Evolutionary conservation across 2,888 invertebrate species (phyloP).

Genomic region (Phymatocera aterrima): DNA sequence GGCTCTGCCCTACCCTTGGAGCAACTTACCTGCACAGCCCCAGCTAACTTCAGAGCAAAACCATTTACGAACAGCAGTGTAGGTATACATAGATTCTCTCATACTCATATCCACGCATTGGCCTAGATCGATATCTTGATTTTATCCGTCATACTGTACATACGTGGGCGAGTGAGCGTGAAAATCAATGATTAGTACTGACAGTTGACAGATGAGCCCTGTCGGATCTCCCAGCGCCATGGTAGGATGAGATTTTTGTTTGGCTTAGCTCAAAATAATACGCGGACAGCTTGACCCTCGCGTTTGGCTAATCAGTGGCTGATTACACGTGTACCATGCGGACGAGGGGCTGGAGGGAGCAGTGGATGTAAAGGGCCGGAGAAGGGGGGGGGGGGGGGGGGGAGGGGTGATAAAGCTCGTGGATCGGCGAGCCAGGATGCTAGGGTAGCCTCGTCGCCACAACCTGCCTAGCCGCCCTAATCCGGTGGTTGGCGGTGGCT

Average conservation of each 20-base stretch:
- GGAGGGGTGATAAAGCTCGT: slow-evolving; percentile 70
- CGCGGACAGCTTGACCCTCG: slow-evolving; percentile 65
- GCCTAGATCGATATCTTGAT: slow-evolving; percentile 13
- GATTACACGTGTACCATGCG: slow-evolving; percentile 72
- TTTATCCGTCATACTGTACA: slow-evolving; percentile 3
- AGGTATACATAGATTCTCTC: no score
- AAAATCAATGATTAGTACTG: slow-evolving; percentile 35
- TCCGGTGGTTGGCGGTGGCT: slow-evolving; percentile 60
- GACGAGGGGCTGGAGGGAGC: slow-evolving; percentile 58
- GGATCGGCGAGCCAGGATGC: slow-evolving; percentile 69
- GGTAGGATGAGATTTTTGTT: slow-evolving; percentile 16
- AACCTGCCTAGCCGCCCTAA: slow-evolving; percentile 71
- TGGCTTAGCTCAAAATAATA: slow-evolving; percentile 66
- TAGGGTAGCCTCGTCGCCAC: slow-evolving; percentile 72
- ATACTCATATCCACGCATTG: background rate
- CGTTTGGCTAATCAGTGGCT: slow-evolving; percentile 71
- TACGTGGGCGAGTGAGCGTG: slow-evolving; percentile 14
- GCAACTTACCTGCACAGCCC: no score
- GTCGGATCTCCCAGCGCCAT: slow-evolving; percentile 14
- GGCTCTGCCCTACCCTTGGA: no score
- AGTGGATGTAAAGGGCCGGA: slow-evolving; percentile 54
- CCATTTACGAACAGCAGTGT: no score
- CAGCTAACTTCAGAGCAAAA: no score
- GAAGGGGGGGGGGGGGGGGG: slow-evolving; percentile 61
- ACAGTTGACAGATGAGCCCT: slow-evolving; percentile 25